These are phyloP conservation scores for Cuculus canorus DNA, from an alignment of 2,797 vertebrate genomes.

Conservation along the genomic window DNA sequence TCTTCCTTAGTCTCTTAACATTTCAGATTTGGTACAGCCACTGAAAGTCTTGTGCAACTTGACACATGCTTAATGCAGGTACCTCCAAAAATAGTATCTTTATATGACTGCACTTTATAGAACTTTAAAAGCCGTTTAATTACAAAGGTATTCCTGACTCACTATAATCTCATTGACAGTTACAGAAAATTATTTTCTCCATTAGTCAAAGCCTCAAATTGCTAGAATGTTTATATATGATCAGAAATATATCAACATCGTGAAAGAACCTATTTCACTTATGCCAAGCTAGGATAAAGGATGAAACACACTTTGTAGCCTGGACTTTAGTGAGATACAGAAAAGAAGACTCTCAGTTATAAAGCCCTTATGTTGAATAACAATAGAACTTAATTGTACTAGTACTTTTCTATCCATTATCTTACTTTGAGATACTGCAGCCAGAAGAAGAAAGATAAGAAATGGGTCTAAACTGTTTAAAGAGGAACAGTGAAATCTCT, in stretches of 20 bases:
- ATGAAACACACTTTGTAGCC: background rate
- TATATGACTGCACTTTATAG: slow-evolving; percentile 48
- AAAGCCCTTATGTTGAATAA: background rate
- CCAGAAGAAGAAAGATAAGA: background rate
- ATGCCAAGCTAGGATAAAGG: background rate
- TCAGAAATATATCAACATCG: background rate
- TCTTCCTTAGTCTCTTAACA: background rate
- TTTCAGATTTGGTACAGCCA: background rate
- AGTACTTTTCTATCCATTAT: background rate
- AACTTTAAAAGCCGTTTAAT: slow-evolving; percentile 41
- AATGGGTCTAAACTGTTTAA: background rate
- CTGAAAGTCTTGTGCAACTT: slow-evolving; percentile 20
- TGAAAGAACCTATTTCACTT: background rate
- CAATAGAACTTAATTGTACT: background rate
- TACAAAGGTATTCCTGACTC: slow-evolving; percentile 19
- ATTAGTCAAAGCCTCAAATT: background rate
- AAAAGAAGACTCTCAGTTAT: background rate
- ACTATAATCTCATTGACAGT: slow-evolving; percentile 34
- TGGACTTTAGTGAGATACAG: background rate
- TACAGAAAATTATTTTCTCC: slow-evolving; percentile 29
- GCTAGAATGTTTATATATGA: background rate
- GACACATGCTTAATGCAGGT: background rate
- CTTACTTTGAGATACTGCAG: background rate
- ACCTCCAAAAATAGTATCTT: slow-evolving; percentile 46
- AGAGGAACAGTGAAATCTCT: background rate